A percentile compares a stretch with the other conserved stretches of the same genome.
These are phyloP conservation scores for Microtus oregoni DNA, from an alignment of 2,113 vertebrate species.

Conservation along the genomic window DNA sequence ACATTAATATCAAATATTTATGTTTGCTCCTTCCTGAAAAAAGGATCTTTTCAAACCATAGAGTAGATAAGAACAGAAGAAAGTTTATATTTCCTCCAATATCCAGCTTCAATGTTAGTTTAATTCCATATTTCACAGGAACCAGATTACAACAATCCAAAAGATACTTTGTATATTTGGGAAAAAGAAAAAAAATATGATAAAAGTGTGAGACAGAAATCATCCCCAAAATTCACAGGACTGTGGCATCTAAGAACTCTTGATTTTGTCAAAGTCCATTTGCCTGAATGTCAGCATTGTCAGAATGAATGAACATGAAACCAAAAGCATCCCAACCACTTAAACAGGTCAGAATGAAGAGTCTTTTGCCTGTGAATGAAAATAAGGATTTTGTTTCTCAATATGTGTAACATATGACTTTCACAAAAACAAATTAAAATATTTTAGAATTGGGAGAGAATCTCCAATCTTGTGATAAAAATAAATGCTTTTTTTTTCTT, in stretches of 20 bases:
- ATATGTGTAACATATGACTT: not conserved
- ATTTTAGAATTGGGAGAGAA: not conserved
- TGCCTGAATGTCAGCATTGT: not conserved
- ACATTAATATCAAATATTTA: not conserved
- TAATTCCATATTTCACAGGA: not conserved
- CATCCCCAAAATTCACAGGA: not conserved
- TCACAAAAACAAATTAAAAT: not conserved
- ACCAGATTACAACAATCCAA: not conserved
- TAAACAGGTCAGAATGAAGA: not conserved
- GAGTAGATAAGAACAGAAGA: not conserved
- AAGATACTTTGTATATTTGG: not conserved
- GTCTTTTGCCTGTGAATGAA: not conserved
- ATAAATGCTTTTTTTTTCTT: not conserved
- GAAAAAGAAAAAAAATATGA: not conserved
- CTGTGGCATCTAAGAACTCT: not conserved
- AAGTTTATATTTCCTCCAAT: not conserved
- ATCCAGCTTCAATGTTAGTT: not conserved
- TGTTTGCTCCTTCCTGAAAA: not conserved
- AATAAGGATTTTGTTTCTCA: not conserved
- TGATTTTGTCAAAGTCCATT: not conserved
- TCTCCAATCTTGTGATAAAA: not conserved
- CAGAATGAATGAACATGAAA: not conserved
- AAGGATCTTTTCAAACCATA: not conserved
- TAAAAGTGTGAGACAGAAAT: not conserved
- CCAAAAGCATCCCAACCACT: not conserved